These are phyloP conservation scores for Prolemur simus DNA, from an alignment of 2,113 vertebrate genomes.

Conservation along the genomic window DNA sequence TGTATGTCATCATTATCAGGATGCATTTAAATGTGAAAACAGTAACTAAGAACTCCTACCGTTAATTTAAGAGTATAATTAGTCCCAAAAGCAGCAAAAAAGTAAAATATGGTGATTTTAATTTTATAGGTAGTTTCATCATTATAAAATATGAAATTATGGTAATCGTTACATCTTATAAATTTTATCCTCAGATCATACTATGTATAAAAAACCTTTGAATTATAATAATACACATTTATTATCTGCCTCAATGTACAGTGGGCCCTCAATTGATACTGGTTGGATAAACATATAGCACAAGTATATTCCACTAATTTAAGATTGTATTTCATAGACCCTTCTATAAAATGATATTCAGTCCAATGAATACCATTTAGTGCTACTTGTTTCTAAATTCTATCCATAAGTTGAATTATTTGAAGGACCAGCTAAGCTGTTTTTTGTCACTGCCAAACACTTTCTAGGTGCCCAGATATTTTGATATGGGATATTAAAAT, in stretches of 20 bases:
- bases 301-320: not conserved
- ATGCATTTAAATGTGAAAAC: not conserved
- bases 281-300: not conserved
- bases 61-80: conserved; percentile 41
- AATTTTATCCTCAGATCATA: not conserved
- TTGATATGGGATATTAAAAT: not conserved
- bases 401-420: not conserved
- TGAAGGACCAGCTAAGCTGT: not conserved
- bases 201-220: not conserved
- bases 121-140: not conserved
- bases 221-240: not conserved
- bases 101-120: not conserved
- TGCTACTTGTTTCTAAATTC: not conserved
- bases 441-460: not conserved
- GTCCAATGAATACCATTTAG: not conserved
- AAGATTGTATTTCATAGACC: not conserved
- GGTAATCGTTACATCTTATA: not conserved
- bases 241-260: not conserved
- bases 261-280: not conserved
- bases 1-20: not conserved
- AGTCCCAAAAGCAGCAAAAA: conserved; percentile 21
- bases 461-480: not conserved
- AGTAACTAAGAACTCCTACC: conserved; percentile 5
- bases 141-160: not conserved
- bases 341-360: not conserved